Evolutionary conservation across 2,888 invertebrate species (phyloP), one percentile per base, ranked within the genome.

Genomic region (Scaptomyza reducta): DNA sequence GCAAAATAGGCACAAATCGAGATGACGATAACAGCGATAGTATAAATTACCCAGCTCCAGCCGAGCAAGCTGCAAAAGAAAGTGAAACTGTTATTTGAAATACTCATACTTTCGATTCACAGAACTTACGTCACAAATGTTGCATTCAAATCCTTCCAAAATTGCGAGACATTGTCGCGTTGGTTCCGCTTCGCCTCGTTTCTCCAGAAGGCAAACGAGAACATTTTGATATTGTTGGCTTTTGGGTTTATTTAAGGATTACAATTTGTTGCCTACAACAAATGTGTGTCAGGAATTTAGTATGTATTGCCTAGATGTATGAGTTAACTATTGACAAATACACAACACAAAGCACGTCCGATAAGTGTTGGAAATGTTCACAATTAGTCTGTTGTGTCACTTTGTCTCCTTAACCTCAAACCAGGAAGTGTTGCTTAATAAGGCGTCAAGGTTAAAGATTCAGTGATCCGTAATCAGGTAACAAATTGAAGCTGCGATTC

Each of bases 31-130:
- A 77, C 49, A 6, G 89, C 85, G n/a, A 88, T 45, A 5, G 76
- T 41, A 61, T 91, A 91, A 1, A 91, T 71, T 9, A 88, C 59
- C 91, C 91, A 91, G 70, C 89, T 90, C 45, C 82, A 89, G 16
- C 78, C 80, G 22, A 91, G 76, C 27, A 90, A 77, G 22, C 91
- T 31, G 10, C 31, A 22, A 22, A 4, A 22, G 4, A 22, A 4
- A 22, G 22, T 22, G 0, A 3, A 22, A 22, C 22, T 2, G 3
- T 22, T 22, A 1, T 4, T 22, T 22, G 1, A 22, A 22, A 22
- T 22, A 22, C 22, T 22, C 3, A 4, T 3, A 22, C 22, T 22
- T 22, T 22, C 22, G 22, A 22, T 22, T 22, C 4, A 1, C 1
- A 22, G 3, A 22, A 22, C 80, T 65, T 70, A 87, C 87, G 72